Evolutionary conservation across 2,888 invertebrate genomes (phyloP), one percentile per base, ranked within the genome.

Genomic region (Orchesellides sinensis): DNA sequence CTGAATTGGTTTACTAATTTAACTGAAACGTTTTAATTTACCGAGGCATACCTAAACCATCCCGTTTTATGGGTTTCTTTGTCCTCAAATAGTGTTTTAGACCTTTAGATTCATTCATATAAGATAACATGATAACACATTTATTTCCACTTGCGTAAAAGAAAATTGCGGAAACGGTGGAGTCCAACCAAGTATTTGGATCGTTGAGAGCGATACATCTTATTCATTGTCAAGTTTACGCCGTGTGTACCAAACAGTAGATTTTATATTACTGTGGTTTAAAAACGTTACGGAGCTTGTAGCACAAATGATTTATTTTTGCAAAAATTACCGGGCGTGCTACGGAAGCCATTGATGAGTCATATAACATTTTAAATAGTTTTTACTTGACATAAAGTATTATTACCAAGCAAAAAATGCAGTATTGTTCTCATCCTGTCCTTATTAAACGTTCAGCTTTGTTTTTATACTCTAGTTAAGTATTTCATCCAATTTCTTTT

Each of bases 111-210:
- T n/a, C n/a, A n/a, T n/a, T n/a, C n/a, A n/a, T n/a, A n/a, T 8
- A 8, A 5, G n/a, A 2, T 2, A 40, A 40, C 10, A 40, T 40
- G n/a, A 40, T n/a, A n/a, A 5, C 14, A 14, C 10, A 14, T n/a
- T 5, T 40, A 40, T 40, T 14, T n/a, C 32, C 10, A 32, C 32
- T 5, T 32, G 32, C 10, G n/a, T 40, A 5, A 40, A 61, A 17
- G 29, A 68, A 78, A 68, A 78, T 78, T 78, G 78, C 78, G 78
- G 70, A 79, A 79, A 70, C 63, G n/a, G 65, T 79, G 78, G 78
- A 70, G 78, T 79, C 63, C 63, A 59, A 78, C 78, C 78, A 70
- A 79, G 54, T 79, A 79, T 78, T 69, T 40, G 21, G 19, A 59
- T 77, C 45, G 23, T 52, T 47, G 14, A n/a, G n/a, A n/a, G n/a